Conservation (phyloP, 2,888 invertebrate species). For the Meghimatium bilineatum region DNA sequence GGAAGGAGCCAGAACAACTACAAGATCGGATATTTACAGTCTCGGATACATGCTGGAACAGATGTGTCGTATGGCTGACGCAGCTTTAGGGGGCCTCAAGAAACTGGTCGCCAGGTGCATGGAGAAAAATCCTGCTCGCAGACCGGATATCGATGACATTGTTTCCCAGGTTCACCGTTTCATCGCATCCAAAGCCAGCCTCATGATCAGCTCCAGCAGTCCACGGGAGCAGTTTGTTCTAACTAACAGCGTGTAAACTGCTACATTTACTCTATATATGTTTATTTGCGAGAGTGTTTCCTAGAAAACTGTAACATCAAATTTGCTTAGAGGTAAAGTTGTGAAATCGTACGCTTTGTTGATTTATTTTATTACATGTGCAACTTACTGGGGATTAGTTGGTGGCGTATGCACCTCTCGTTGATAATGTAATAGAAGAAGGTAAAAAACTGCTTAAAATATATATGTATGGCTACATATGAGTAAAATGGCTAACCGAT, state of each 20-base stretch:
- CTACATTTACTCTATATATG: not conserved
- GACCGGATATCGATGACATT: conserved; percentile 49
- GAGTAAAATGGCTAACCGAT: too few species aligned
- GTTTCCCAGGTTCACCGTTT: conserved; percentile 46
- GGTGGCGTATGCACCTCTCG: too few species aligned
- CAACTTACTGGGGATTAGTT: too few species aligned
- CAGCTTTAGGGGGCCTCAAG: conserved; percentile 38
- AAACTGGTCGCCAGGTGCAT: conserved; percentile 46
- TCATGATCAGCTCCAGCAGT: not conserved
- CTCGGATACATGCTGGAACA: conserved; percentile 54
- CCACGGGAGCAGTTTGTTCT: conserved; percentile 26
- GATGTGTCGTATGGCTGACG: conserved; percentile 50
- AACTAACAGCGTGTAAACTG: conserved; percentile 27
- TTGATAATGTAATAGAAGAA: too few species aligned
- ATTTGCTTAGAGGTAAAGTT: too few species aligned
- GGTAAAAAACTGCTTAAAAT: too few species aligned
- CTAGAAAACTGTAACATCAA: too few species aligned
- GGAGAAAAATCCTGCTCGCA: conserved; percentile 42
- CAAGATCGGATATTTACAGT: conserved; percentile 51
- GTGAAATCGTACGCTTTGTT: too few species aligned
- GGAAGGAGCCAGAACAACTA: conserved; percentile 47
- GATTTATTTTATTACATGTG: too few species aligned
- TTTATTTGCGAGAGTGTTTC: not conserved
- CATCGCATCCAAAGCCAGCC: conserved; percentile 39
- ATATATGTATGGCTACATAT: too few species aligned